phyloP scores from a whole-genome alignment of 2,888 invertebrate species.

The Pseudococcus jackbeardsleyi region DNA sequence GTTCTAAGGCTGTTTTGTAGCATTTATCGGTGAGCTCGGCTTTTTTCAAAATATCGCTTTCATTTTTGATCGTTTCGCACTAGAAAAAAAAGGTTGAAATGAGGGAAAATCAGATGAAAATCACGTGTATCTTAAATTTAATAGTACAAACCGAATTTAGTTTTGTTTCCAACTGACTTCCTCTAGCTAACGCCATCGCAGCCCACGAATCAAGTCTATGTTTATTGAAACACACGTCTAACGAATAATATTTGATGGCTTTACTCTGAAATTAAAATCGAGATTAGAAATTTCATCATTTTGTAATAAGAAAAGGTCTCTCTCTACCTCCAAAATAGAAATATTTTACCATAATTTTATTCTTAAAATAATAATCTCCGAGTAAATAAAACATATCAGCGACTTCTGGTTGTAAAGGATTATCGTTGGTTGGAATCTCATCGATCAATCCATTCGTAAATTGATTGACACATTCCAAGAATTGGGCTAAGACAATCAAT shows the following conservation, averaged over 20 bases:
- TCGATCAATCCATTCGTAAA: constrained; percentile 78
- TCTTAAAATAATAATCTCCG: constrained; percentile 93
- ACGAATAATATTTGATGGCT: constrained; percentile 84
- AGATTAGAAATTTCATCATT: no score
- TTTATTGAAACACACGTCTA: constrained; percentile 86
- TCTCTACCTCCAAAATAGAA: not conserved
- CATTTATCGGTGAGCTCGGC: constrained; percentile 77
- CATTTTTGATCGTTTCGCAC: constrained; percentile 71
- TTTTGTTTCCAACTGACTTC: constrained; percentile 82
- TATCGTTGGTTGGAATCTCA: constrained; percentile 72
- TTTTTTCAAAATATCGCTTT: constrained; percentile 72
- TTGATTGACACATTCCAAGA: constrained; percentile 76
- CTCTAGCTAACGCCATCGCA: constrained; percentile 85
- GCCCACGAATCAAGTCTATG: constrained; percentile 93
- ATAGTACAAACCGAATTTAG: constrained; percentile 76
- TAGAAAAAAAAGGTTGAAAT: constrained; percentile 51
- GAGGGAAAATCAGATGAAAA: constrained; percentile 68
- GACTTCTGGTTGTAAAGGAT: constrained; percentile 67
- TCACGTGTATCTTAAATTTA: constrained; percentile 70
- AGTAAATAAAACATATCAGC: constrained; percentile 81
- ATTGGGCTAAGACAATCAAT: constrained; percentile 69
- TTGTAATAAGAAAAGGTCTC: no score
- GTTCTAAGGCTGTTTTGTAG: constrained; percentile 82
- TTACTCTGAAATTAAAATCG: constrained; percentile 66
- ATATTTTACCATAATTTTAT: constrained; percentile 68